Evolutionary conservation across 2,888 invertebrate species (phyloP).

Genomic region (Phasia obesa): DNA sequence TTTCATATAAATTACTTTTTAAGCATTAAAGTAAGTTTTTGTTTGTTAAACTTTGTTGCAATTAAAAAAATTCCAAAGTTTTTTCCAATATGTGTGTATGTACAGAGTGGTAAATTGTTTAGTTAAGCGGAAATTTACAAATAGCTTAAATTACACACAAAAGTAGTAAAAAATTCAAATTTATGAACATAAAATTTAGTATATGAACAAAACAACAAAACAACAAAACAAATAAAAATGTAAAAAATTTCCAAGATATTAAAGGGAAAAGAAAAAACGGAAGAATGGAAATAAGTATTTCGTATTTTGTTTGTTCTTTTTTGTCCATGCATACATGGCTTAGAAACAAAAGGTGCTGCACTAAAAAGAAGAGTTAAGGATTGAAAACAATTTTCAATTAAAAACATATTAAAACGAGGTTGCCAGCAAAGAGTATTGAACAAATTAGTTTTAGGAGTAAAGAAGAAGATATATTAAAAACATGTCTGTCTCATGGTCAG

Average conservation of each 20-base stretch:
- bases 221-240: slow-evolving; percentile 3
- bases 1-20: slow-evolving; percentile 8
- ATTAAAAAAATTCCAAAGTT: background rate
- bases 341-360: slow-evolving; percentile 36
- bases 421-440: slow-evolving; percentile 3
- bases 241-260: slow-evolving; percentile 26
- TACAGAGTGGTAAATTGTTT: slow-evolving; percentile 17
- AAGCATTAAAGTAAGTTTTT: background rate
- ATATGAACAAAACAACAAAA: slow-evolving; percentile 13
- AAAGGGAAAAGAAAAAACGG: background rate
- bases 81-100: slow-evolving; percentile 38
- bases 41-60: no score
- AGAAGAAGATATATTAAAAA: background rate
- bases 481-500: background rate
- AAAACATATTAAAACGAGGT: slow-evolving; percentile 41
- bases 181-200: slow-evolving; percentile 1
- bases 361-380: slow-evolving; percentile 24
- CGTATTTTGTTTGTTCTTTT: slow-evolving; percentile 12
- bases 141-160: slow-evolving; percentile 49
- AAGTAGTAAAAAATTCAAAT: background rate
- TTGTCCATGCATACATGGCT: slow-evolving; percentile 10
- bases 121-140: slow-evolving; percentile 60
- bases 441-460: background rate
- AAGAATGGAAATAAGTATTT: slow-evolving; percentile 39
- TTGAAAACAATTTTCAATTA: slow-evolving; percentile 62